Evolutionary conservation across 2,888 invertebrate species (phyloP).

Genomic region (Teinopalpus imperialis): DNA sequence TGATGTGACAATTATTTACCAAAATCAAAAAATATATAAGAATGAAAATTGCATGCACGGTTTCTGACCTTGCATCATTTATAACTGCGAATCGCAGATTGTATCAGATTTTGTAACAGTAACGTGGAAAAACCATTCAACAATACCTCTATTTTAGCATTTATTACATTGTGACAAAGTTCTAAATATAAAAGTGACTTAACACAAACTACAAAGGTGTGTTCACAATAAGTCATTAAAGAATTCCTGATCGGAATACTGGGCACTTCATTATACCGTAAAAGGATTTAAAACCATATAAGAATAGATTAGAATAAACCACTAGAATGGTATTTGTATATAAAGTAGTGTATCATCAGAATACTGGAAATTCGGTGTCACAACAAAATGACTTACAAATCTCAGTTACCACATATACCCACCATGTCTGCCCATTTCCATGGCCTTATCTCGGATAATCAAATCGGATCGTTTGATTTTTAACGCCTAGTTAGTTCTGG

Average conservation of each 20-base stretch:
- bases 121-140: not conserved
- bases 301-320: not conserved
- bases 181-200: constrained; percentile 5
- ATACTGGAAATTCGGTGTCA: not conserved
- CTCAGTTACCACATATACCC: no score
- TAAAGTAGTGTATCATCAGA: no score
- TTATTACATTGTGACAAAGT: not conserved
- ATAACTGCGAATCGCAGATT: constrained; percentile 28
- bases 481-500: no score
- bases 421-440: no score
- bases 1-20: no score
- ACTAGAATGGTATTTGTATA: no score
- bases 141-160: not conserved
- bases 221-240: constrained; percentile 5
- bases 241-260: constrained; percentile 8
- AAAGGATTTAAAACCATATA: constrained; percentile 14
- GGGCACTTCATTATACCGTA: constrained; percentile 5
- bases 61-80: constrained; percentile 14
- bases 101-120: constrained; percentile 23
- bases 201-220: not conserved
- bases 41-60: constrained; percentile 1
- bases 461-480: no score
- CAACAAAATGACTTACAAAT: no score
- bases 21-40: no score
- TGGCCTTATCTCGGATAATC: no score